Evolutionary conservation across 2,113 vertebrate genomes (phyloP), one percentile per base, ranked within the genome.

Genomic region (Microtus ochrogaster): DNA sequence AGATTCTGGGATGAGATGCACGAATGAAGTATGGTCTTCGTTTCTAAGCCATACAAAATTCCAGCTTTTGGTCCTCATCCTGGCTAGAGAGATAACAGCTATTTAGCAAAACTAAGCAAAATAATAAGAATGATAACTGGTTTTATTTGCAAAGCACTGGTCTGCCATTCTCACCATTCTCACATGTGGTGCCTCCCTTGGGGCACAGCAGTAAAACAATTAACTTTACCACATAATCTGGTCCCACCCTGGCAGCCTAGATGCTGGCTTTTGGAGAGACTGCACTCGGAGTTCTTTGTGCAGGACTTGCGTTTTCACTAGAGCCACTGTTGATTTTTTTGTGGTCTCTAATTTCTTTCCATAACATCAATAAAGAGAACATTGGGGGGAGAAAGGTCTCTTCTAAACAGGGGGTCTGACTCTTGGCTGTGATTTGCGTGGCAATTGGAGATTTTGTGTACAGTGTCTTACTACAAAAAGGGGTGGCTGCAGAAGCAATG

Each of bases 401-500:
- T 96, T 98, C 98, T 96, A 98, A 97, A 98, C 96, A 97, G 98
- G 98, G 97, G 97, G 97, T 97, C 97, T 98, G 97, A 98, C 97
- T 97, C 97, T 98, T 82, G 70, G 93, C 97, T 98, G 97, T 98
- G 98, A 98, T 98, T 98, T 98, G 96, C 97, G 96, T 97, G 96
- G 98, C 97, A 98, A 98, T 98, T 98, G 98, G 98, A 98, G 98
- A 98, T 98, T 98, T 98, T 98, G 98, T 99, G 95, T 98, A 98
- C 98, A 97, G 65, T 97, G 96, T 98, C 73, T 98, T 9, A 0
- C 94, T 98, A 98, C 74, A 98, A 98, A 98, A 98, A 98, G 98
- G 98, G 98, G 98, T 98, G 97, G 97, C 98, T 97, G 96, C 96
- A 98, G 97, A 97, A 98, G 97, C 84, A 95, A 83, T 70, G 83